Evolutionary conservation across 1,140 invertebrate genomes (phyloP), one percentile per base, ranked within the genome.

Genomic region (Manduca sexta): DNA sequence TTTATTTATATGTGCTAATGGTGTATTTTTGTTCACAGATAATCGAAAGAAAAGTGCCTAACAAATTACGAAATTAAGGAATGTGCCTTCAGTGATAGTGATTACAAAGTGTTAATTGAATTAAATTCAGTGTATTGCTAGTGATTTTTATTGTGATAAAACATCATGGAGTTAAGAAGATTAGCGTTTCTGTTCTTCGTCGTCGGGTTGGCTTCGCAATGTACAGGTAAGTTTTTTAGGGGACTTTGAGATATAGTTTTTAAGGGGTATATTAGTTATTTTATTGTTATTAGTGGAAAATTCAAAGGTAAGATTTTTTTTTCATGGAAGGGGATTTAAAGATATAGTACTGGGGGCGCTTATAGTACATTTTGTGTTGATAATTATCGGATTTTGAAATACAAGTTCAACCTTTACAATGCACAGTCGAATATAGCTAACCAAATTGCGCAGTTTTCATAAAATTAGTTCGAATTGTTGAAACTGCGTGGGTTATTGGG

Each of bases 61-160:
- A 52, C 35, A 43, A 49, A 45, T 13, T n/a, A n/a, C 49, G 56
- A 56, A 60, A 56, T 34, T 59, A 61, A 72, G 74, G 69, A 56
- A 74, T 70, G 76, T 80, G 76, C 75, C 74, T 80, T 77, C 42
- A 64, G 74, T 79, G 75, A 63, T 31, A 60, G 66, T 69, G 65
- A 29, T 34, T 45, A 51, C 29, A 34, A 21, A 62, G 64, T 67
- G 64, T 41, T 51, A 47, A 53, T 50, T 50, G 8, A 39, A 8
- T 39, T 14, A 39, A 18, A 37, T 45, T 35, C n/a, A 35, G n/a
- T n/a, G 13, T 12, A 18, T 16, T 16, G 16, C 3, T 11, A 44
- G 11, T 33, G n/a, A 17, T 18, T 35, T 3, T 14, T 45, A 7
- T 33, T 31, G 26, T 44, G 14, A 16, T 18, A 44, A 18, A 56